Evolutionary conservation across 2,888 invertebrate genomes (phyloP).

Genomic region (Automeris io): DNA sequence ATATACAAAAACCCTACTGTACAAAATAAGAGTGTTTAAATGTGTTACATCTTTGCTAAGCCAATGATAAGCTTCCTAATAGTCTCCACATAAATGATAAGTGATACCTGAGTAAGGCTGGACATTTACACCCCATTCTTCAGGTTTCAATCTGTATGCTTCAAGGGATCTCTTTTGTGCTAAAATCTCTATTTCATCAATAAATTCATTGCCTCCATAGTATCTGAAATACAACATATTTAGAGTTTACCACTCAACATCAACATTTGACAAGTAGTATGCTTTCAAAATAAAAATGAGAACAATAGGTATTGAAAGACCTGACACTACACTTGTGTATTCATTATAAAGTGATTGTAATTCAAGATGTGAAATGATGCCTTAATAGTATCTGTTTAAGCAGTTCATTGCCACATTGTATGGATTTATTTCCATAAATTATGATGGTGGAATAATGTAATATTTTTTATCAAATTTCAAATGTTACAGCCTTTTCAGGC

Average conservation of each 20-base stretch:
- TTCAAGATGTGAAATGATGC: no score
- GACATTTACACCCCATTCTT: conserved; percentile 98
- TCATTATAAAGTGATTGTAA: no score
- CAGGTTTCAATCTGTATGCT: conserved; percentile 87
- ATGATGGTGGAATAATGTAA: not conserved
- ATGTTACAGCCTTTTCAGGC: no score
- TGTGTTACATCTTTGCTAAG: not conserved
- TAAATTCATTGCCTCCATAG: conserved; percentile 97
- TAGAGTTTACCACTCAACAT: not conserved
- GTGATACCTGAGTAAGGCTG: conserved; percentile 92
- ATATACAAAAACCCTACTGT: not conserved
- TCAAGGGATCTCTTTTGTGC: conserved; percentile 92
- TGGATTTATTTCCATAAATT: not conserved
- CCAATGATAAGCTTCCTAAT: no score
- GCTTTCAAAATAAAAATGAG: no score
- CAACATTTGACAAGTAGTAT: no score
- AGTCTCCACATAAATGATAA: no score
- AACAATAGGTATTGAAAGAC: no score
- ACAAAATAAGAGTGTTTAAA: not conserved
- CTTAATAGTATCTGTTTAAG: no score
- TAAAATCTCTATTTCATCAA: conserved; percentile 94
- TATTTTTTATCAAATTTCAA: no score
- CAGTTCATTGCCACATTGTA: not conserved
- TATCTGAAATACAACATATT: conserved; percentile 80
- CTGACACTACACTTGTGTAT: no score